These are phyloP conservation scores for Cecidostiba fungosa DNA, from an alignment of 2,888 invertebrate genomes.

Conservation along the genomic window DNA sequence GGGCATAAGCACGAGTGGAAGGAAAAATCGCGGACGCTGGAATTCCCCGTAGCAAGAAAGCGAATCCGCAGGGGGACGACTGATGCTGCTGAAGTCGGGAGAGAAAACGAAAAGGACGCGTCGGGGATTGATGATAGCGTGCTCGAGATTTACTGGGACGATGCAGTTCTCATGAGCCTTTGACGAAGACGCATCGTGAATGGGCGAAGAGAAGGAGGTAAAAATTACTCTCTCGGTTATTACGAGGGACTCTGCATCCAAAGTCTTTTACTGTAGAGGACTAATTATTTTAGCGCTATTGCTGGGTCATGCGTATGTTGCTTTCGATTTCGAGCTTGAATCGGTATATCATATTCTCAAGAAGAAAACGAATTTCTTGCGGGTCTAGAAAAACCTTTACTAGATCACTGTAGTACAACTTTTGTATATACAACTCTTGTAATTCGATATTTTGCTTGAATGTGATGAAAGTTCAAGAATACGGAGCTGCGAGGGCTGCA, in stretches of 20 bases:
- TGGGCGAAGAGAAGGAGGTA: background rate
- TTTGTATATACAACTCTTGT: background rate
- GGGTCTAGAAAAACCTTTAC: no score
- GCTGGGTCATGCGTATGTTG: background rate
- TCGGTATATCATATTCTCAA: no score
- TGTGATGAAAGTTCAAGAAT: conserved; percentile 32
- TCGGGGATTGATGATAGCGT: conserved; percentile 43
- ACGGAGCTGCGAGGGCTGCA: conserved; percentile 13
- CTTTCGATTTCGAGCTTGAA: no score
- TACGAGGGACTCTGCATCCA: background rate
- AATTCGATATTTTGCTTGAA: conserved; percentile 8
- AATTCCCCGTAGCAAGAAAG: conserved; percentile 54
- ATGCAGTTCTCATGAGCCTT: conserved; percentile 8
- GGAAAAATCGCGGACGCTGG: conserved; percentile 39
- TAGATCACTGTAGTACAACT: background rate
- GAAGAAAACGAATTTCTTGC: no score
- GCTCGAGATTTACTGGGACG: conserved; percentile 49
- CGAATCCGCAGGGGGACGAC: background rate
- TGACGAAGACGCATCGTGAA: conserved; percentile 27
- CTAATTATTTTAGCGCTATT: background rate
- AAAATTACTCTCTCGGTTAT: conserved; percentile 4
- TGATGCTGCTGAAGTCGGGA: background rate
- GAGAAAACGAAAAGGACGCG: conserved; percentile 26
- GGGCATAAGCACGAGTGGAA: conserved; percentile 31
- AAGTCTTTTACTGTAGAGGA: no score